phyloP scores from a whole-genome alignment of 2,888 invertebrate genomes.

The Scaeva pyrastri region DNA sequence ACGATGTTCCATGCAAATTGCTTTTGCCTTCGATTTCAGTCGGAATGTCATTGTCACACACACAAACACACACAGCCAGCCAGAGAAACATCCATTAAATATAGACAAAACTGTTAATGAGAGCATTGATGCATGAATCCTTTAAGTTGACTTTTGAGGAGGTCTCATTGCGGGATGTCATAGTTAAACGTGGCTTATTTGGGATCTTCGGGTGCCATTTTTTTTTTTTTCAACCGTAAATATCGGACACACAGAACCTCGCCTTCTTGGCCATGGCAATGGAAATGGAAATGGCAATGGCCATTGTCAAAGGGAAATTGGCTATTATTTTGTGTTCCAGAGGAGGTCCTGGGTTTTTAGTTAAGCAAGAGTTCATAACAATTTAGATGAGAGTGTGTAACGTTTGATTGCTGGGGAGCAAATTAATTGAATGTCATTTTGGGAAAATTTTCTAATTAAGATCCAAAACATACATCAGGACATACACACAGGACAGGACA shows the following conservation, averaged over 20 bases:
- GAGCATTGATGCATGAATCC: conserved; percentile 71
- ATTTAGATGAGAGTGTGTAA: conserved; percentile 44
- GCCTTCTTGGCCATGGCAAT: conserved; percentile 1
- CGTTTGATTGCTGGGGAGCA: background rate
- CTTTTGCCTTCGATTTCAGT: conserved; percentile 27
- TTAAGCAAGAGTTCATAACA: conserved; percentile 41
- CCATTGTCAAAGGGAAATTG: conserved; percentile 55
- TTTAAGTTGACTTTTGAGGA: conserved; percentile 57
- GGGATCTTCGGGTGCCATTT: conserved; percentile 37
- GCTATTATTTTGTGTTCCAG: conserved; percentile 48
- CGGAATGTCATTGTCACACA: background rate
- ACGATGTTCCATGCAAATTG: conserved; percentile 44
- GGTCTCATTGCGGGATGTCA: conserved; percentile 43
- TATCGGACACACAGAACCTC: conserved; percentile 57
- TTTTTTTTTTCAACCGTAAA: conserved; percentile 41
- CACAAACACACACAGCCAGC: background rate
- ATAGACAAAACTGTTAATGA: conserved; percentile 38
- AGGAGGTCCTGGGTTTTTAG: conserved; percentile 32
- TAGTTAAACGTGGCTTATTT: conserved; percentile 51
- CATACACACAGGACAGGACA: background rate
- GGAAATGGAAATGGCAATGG: no score
- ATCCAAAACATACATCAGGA: background rate
- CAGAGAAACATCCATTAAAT: background rate
- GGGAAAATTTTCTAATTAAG: conserved; percentile 46
- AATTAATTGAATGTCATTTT: conserved; percentile 57